Percentiles rank a stretch among this genome's conserved stretches.
Conservation (phyloP, 2,888 invertebrate species). For the Mesoligia furuncula region DNA sequence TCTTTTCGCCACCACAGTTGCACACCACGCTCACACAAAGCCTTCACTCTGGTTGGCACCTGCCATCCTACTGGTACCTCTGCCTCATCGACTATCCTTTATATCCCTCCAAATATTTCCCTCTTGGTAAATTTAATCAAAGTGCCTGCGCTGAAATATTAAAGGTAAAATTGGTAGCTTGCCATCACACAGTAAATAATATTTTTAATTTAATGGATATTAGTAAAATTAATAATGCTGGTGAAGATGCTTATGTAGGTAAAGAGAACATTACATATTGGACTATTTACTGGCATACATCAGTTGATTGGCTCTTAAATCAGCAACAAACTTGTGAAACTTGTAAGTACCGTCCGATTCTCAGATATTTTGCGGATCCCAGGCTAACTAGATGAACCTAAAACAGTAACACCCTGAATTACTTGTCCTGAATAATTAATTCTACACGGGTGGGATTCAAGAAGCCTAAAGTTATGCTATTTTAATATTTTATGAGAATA, state of each 20-base stretch:
- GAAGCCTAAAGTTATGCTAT: neutral
- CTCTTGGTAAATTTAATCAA: constrained; percentile 56
- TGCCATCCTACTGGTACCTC: neutral
- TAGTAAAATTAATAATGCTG: constrained; percentile 14
- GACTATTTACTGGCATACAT: neutral
- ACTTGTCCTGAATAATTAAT: constrained; percentile 8
- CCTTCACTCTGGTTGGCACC: neutral
- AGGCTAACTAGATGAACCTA: neutral
- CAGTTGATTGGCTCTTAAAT: neutral
- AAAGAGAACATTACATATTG: neutral
- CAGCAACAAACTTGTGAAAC: neutral
- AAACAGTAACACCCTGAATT: neutral
- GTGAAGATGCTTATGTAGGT: neutral
- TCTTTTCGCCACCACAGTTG: neutral
- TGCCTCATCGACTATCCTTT: constrained; percentile 36
- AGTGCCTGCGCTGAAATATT: constrained; percentile 53
- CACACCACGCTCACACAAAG: constrained; percentile 1
- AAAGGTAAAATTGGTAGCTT: constrained; percentile 48
- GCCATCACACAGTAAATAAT: constrained; percentile 37
- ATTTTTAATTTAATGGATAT: constrained; percentile 45
- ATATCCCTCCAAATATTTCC: constrained; percentile 44
- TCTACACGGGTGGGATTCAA: neutral
- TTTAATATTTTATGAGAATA: neutral
- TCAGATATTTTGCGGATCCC: neutral
- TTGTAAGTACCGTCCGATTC: neutral